Conservation (phyloP, 2,797 vertebrate genomes). For the Sitta carolinensis region DNA sequence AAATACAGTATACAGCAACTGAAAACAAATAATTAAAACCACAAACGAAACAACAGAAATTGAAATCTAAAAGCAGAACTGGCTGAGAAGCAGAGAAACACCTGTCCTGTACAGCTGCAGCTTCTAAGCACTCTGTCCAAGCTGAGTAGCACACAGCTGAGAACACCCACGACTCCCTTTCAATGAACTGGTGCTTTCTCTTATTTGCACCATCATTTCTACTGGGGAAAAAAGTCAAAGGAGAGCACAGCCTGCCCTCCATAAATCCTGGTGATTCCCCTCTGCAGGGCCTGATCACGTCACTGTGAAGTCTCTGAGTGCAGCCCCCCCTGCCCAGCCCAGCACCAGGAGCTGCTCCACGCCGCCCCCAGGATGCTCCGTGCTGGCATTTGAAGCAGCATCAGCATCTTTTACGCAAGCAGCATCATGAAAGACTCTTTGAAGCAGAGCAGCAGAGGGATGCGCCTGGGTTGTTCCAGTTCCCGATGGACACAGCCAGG, state of each 20-base stretch:
- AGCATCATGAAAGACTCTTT: not conserved
- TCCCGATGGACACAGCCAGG: fast-evolving
- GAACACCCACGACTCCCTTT: fast-evolving
- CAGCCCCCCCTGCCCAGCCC: not conserved
- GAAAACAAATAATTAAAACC: not conserved
- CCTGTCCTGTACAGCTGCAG: not conserved
- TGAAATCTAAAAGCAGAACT: not conserved
- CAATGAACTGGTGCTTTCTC: not conserved
- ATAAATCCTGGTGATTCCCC: fast-evolving
- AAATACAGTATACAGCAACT: not conserved
- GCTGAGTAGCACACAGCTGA: fast-evolving
- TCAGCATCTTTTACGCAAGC: constrained; percentile 37
- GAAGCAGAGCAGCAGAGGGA: not conserved
- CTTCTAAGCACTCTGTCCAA: not conserved
- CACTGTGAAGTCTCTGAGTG: fast-evolving
- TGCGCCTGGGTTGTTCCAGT: fast-evolving
- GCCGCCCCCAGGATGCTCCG: fast-evolving
- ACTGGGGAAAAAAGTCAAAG: not conserved
- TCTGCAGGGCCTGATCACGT: fast-evolving
- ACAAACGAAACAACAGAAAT: not conserved
- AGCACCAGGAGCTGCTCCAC: not conserved
- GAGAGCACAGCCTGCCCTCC: not conserved
- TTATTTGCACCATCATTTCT: not conserved
- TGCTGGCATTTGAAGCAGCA: not conserved
- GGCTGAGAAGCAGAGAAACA: not conserved